Conservation (phyloP, 2,113 vertebrate genomes). For the Mungos mungo region DNA sequence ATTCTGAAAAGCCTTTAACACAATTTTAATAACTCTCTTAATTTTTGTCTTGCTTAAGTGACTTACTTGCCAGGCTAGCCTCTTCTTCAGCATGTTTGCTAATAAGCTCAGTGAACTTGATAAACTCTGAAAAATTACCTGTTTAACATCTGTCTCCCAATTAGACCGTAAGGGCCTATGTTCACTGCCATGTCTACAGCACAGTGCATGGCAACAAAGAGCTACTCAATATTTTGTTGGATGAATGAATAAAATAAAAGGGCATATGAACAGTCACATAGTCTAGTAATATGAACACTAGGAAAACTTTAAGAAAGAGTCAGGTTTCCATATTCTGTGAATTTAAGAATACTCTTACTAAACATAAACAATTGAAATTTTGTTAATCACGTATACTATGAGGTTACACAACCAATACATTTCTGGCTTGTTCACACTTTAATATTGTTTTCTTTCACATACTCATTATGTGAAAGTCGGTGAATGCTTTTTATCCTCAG, state of each 20-base stretch:
- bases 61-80: background rate
- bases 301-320: background rate
- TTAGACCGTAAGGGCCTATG: background rate
- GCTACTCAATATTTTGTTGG: background rate
- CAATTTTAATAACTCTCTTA: background rate
- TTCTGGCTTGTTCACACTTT: background rate
- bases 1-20: constrained; percentile 21
- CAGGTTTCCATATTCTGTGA: background rate
- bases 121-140: constrained; percentile 4
- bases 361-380: background rate
- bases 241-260: background rate
- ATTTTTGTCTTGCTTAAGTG: background rate
- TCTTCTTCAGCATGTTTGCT: background rate
- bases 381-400: background rate
- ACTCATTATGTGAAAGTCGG: background rate
- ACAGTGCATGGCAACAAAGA: background rate
- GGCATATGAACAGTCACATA: background rate
- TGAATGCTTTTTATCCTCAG: background rate
- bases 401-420: background rate
- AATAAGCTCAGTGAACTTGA: background rate
- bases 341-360: background rate
- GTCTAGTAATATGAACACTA: background rate
- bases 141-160: background rate
- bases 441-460: constrained; percentile 18
- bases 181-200: background rate